phyloP scores from a whole-genome alignment of 2,797 vertebrate genomes.

The Chrysocyon brachyurus region DNA sequence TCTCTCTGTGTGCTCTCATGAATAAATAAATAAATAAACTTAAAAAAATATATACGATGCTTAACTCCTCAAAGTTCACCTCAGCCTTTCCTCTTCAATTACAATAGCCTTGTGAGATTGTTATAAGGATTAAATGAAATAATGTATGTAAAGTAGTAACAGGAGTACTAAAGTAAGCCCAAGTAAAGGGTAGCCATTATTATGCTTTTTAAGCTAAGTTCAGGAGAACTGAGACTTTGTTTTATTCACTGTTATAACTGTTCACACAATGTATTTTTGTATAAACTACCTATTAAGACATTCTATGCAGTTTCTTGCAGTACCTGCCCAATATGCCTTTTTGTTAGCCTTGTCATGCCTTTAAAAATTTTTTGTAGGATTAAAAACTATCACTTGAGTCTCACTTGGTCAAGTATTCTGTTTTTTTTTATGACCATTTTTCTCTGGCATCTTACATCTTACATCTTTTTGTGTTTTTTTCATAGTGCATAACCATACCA shows the following conservation, averaged over 20 bases:
- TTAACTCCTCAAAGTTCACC: background rate
- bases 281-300: background rate
- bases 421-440: constrained; percentile 11
- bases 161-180: background rate
- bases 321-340: background rate
- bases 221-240: background rate
- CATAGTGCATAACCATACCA: background rate
- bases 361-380: background rate
- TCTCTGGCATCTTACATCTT: background rate
- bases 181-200: background rate
- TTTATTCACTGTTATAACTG: background rate
- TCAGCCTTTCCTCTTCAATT: background rate
- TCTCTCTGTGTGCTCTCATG: too few species aligned
- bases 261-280: background rate
- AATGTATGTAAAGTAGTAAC: background rate
- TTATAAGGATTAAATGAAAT: background rate
- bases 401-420: background rate
- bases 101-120: background rate
- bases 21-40: too few species aligned
- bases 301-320: background rate
- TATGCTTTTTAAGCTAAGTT: background rate
- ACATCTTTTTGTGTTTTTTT: constrained; percentile 48
- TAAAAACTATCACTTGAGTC: background rate
- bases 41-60: background rate
- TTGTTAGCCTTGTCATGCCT: background rate